A percentile compares a stretch with the other conserved stretches of the same genome.
Evolutionary conservation across 1,140 invertebrate species (phyloP).

Genomic region (Trichomalopsis sarcophagae): DNA sequence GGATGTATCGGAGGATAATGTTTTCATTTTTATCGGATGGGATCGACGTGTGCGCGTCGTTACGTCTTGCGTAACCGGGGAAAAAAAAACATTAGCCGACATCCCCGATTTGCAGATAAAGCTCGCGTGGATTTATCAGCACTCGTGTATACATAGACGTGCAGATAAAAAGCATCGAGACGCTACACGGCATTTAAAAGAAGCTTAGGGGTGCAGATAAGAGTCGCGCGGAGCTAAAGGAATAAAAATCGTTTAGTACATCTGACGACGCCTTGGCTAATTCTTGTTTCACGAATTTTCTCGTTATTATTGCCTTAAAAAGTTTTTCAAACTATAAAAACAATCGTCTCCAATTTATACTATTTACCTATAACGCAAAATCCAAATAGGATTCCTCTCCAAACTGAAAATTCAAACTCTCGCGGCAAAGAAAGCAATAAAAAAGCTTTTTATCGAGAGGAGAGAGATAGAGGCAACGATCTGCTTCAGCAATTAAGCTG

Average conservation of each 20-base stretch:
- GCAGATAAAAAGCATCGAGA: conserved; percentile 16
- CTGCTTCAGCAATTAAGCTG: conserved; percentile 23
- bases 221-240: background rate
- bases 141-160: background rate
- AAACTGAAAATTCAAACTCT: background rate
- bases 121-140: conserved; percentile 28
- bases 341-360: background rate
- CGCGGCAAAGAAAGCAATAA: background rate
- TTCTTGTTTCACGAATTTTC: background rate
- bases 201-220: background rate
- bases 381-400: too few species aligned
- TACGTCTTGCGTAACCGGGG: background rate
- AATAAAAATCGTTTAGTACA: too few species aligned
- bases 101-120: conserved; percentile 16
- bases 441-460: conserved; percentile 7
- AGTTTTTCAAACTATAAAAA: background rate
- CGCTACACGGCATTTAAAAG: background rate
- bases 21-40: conserved; percentile 18
- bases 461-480: background rate
- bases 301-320: background rate
- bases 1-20: background rate
- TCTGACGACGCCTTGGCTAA: too few species aligned
- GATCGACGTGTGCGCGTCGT: conserved; percentile 13
- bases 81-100: conserved; percentile 7
- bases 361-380: too few species aligned